A percentile compares a stretch with the other conserved stretches of the same genome.
These are phyloP conservation scores for Elephas maximus DNA, from an alignment of 2,113 vertebrate genomes.

Conservation along the genomic window DNA sequence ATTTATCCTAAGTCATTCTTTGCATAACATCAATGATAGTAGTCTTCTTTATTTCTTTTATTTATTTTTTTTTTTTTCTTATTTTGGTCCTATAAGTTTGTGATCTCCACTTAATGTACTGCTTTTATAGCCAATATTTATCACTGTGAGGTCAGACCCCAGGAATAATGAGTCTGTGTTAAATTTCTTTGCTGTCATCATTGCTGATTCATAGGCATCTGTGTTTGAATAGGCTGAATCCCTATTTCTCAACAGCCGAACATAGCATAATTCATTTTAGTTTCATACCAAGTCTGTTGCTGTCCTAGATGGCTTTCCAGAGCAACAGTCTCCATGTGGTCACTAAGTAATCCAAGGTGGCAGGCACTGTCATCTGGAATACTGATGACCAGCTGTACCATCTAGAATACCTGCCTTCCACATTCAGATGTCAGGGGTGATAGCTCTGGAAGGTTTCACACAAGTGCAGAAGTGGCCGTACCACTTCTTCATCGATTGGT, in stretches of 20 bases:
- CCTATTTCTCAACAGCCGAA: background rate
- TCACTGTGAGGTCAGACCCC: background rate
- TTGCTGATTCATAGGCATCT: background rate
- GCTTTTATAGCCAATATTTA: background rate
- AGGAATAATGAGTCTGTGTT: background rate
- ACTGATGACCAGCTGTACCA: background rate
- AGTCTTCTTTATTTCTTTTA: too few species aligned
- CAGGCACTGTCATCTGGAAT: background rate
- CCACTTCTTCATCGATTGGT: background rate
- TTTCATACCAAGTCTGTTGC: background rate
- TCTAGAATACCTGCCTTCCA: background rate
- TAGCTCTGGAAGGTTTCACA: background rate
- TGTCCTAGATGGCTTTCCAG: background rate
- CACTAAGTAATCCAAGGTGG: background rate
- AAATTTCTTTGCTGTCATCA: background rate
- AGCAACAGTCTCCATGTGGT: background rate
- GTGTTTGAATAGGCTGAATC: background rate
- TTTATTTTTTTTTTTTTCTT: background rate
- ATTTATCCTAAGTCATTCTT: background rate
- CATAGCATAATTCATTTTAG: background rate
- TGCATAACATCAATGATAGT: background rate
- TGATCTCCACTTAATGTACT: background rate
- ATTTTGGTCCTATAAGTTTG: background rate
- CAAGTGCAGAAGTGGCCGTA: background rate
- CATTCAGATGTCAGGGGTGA: rapidly evolving